phyloP scores from a whole-genome alignment of 1,140 invertebrate genomes.

The Chironomus tepperi region DNA sequence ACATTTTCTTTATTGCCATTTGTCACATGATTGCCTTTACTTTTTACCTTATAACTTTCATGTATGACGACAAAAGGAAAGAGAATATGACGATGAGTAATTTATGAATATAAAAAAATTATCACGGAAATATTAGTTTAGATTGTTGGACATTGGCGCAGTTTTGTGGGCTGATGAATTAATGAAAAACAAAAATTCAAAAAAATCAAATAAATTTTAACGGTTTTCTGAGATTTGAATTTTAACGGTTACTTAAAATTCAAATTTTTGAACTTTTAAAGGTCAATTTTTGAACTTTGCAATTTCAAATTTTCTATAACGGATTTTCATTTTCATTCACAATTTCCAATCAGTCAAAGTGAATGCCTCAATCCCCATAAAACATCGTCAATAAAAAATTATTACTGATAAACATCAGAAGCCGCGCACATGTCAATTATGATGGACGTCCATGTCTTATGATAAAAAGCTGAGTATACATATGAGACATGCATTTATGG shows the following conservation, averaged over 20 bases:
- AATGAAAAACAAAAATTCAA: no score
- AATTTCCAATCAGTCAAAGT: no score
- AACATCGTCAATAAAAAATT: not conserved
- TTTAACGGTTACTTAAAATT: no score
- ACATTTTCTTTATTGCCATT: slow-evolving; percentile 21
- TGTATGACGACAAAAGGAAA: not conserved
- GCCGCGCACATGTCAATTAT: not conserved
- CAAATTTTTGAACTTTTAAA: no score
- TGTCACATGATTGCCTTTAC: slow-evolving; percentile 7
- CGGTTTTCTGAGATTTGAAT: no score
- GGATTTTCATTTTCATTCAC: no score
- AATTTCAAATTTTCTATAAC: no score
- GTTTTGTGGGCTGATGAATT: no score
- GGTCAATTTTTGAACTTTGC: no score
- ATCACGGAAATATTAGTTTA: not conserved
- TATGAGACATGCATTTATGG: not conserved
- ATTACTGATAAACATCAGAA: not conserved
- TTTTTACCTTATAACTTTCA: not conserved
- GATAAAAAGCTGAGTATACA: not conserved
- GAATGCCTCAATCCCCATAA: no score
- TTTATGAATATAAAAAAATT: not conserved
- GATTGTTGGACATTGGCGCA: no score
- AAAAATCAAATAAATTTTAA: no score
- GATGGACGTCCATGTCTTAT: slow-evolving; percentile 6
- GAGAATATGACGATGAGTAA: not conserved